These are phyloP conservation scores for Aplocera efformata DNA, from an alignment of 2,888 invertebrate genomes.

Conservation along the genomic window DNA sequence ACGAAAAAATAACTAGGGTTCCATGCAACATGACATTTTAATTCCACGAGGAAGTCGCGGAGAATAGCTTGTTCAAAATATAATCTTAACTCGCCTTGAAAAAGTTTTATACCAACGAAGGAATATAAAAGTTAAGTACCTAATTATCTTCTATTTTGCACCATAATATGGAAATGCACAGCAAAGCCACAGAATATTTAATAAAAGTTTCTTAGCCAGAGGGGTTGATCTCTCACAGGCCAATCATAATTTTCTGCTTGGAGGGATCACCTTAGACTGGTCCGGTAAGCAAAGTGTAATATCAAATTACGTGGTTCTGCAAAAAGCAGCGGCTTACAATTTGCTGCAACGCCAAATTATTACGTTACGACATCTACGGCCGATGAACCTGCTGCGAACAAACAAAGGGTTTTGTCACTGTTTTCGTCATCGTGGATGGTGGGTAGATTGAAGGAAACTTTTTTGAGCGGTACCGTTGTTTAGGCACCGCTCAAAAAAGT, in stretches of 20 bases:
- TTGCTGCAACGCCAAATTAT: constrained; percentile 42
- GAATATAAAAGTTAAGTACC: too few relatives aligned
- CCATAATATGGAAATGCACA: constrained; percentile 23
- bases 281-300: constrained; percentile 40
- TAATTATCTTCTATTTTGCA: too few relatives aligned
- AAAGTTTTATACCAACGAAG: too few relatives aligned
- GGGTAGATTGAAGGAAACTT: not conserved
- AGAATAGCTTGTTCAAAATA: too few relatives aligned
- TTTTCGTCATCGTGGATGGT: constrained; percentile 17
- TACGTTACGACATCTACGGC: constrained; percentile 49
- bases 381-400: constrained; percentile 47
- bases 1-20: too few relatives aligned
- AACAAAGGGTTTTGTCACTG: constrained; percentile 38
- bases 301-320: constrained; percentile 51
- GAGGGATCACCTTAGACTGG: constrained; percentile 27
- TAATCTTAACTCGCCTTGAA: too few relatives aligned
- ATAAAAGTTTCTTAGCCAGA: constrained; percentile 6
- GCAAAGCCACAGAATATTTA: constrained; percentile 10
- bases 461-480: too few relatives aligned
- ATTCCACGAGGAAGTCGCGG: too few relatives aligned
- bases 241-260: constrained; percentile 4
- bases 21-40: too few relatives aligned
- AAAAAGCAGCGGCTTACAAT: constrained; percentile 47
- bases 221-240: constrained; percentile 10
- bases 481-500: too few relatives aligned